Percentiles rank a stretch among this genome's conserved stretches.
phyloP scores from a whole-genome alignment of 2,797 vertebrate species.

The Ptychobarbus kaznakovi region DNA sequence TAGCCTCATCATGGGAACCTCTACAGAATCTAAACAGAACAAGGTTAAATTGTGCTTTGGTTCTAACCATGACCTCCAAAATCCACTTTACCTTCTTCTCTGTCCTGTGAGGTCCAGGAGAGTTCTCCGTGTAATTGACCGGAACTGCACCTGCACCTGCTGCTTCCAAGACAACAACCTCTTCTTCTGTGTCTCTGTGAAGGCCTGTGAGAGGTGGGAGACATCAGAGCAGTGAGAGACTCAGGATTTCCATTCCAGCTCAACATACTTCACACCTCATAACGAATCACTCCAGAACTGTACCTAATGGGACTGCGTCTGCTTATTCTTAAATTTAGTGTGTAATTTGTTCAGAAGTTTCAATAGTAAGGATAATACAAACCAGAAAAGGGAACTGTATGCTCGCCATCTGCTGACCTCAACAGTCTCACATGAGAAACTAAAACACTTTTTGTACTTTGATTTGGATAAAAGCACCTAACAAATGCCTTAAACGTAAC shows the following conservation, averaged over 20 bases:
- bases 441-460: neutral
- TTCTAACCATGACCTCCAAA: conserved; percentile 21
- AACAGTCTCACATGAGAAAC: neutral
- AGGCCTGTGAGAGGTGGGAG: conserved; percentile 79
- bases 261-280: conserved; percentile 4
- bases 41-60: neutral
- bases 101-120: conserved; percentile 94
- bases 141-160: conserved; percentile 98
- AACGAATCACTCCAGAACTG: neutral
- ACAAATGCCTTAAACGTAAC: neutral
- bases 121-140: conserved; percentile 97
- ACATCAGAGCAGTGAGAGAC: conserved; percentile 35
- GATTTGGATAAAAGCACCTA: neutral
- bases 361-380: conserved; percentile 12
- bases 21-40: neutral
- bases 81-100: conserved; percentile 87
- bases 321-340: neutral
- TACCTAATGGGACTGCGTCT: conserved; percentile 3
- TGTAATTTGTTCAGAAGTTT: conserved; percentile 3
- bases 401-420: neutral
- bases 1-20: neutral
- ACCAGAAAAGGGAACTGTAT: neutral
- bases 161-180: conserved; percentile 99
- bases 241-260: conserved; percentile 52
- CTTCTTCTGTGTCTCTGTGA: conserved; percentile 98